These are phyloP conservation scores for Chaetops frenatus DNA, from an alignment of 2,113 vertebrate genomes.

Conservation along the genomic window DNA sequence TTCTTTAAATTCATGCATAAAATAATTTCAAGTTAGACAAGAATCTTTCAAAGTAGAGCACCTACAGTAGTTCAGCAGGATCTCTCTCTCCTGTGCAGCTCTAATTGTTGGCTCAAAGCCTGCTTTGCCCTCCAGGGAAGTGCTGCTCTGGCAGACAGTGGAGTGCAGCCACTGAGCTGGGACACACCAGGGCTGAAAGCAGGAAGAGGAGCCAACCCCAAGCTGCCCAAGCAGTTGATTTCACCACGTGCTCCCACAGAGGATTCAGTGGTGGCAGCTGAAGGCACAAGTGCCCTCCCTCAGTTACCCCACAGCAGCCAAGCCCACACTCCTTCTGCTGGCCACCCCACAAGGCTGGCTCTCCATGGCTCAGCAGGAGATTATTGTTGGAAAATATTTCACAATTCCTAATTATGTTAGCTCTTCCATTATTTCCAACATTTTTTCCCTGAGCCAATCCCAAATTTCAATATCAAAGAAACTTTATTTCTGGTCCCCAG, in stretches of 20 bases:
- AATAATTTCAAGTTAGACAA: neutral
- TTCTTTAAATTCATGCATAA: neutral
- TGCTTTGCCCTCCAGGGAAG: neutral
- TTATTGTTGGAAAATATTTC: neutral
- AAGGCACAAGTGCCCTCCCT: neutral
- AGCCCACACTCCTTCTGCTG: rapidly evolving
- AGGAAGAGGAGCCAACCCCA: neutral
- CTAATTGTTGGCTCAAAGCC: neutral
- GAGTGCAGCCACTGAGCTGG: neutral
- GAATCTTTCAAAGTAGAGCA: neutral
- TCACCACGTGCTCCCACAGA: neutral
- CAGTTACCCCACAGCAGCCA: rapidly evolving
- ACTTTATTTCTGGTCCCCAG: neutral
- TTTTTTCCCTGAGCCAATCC: neutral
- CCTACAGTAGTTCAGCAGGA: neutral
- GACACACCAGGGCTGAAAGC: neutral
- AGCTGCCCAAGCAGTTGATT: neutral
- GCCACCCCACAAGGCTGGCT: neutral
- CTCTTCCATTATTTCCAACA: neutral
- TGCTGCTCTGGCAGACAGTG: neutral
- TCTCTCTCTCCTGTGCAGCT: neutral
- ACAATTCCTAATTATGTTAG: neutral
- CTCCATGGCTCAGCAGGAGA: neutral
- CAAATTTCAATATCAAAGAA: neutral
- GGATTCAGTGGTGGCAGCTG: neutral